These are phyloP conservation scores for Petroica traversi DNA, from an alignment of 2,113 vertebrate species.

Conservation along the genomic window DNA sequence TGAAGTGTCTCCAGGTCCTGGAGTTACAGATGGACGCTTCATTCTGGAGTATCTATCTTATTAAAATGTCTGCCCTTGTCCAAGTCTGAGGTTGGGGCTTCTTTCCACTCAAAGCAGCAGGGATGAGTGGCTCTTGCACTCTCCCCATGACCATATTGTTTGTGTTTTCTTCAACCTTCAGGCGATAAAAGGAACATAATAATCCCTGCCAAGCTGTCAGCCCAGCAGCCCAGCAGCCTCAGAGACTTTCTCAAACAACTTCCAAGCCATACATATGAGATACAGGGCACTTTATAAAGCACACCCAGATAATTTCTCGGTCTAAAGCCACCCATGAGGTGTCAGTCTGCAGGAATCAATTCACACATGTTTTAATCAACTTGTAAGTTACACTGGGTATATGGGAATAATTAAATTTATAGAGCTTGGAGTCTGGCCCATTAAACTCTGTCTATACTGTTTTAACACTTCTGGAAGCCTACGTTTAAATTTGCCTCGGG, in stretches of 20 bases:
- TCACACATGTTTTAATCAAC: constrained; percentile 58
- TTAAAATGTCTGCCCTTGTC: neutral
- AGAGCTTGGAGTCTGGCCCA: constrained; percentile 56
- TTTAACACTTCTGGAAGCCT: constrained; percentile 48
- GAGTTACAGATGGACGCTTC: neutral
- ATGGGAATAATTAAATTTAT: constrained; percentile 66
- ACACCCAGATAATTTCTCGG: constrained; percentile 1
- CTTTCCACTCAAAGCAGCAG: neutral
- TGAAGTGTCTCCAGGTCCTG: neutral
- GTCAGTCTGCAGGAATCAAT: constrained; percentile 49
- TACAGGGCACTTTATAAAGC: neutral
- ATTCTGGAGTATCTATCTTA: neutral
- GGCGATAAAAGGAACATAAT: neutral
- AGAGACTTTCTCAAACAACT: neutral
- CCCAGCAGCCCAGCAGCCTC: neutral
- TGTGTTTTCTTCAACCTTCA: neutral
- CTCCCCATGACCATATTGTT: neutral
- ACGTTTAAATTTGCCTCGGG: constrained; percentile 4
- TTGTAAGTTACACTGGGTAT: constrained; percentile 38
- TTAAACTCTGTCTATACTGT: constrained; percentile 33
- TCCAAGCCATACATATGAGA: neutral
- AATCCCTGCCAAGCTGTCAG: neutral
- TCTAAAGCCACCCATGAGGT: constrained; percentile 40
- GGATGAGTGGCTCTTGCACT: neutral
- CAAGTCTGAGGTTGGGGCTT: neutral